Conservation (phyloP, 2,113 vertebrate genomes). For the Dicerorhinus sumatrensis region DNA sequence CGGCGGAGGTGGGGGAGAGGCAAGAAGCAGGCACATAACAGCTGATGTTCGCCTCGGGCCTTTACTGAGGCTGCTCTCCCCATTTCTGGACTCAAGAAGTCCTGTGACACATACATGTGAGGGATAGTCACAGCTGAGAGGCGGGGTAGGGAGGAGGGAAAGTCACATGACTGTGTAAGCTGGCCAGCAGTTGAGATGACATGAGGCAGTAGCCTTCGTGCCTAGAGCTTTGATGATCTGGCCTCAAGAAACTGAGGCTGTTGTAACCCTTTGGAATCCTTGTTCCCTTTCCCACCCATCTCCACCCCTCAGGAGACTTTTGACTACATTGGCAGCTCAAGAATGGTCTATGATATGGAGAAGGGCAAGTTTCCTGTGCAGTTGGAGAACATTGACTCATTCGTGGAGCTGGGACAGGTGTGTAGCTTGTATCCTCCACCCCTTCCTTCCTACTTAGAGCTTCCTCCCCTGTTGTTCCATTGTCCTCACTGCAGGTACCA, state of each 20-base stretch:
- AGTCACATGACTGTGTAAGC: neutral
- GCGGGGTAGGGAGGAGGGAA: neutral
- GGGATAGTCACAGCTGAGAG: neutral
- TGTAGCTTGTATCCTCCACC: neutral
- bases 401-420: conserved; percentile 90
- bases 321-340: conserved; percentile 98
- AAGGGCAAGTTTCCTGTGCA: conserved; percentile 85
- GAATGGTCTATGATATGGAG: conserved; percentile 93
- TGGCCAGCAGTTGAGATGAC: neutral
- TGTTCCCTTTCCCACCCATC: neutral
- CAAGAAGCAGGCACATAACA: conserved; percentile 52
- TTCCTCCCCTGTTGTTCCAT: neutral
- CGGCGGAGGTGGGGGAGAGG: neutral
- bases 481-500: neutral
- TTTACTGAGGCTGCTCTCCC: neutral
- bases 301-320: conserved; percentile 91
- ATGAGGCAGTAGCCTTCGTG: neutral
- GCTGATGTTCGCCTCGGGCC: conserved; percentile 79
- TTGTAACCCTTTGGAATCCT: neutral
- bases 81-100: conserved; percentile 37
- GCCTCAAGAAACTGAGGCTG: neutral
- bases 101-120: conserved; percentile 21
- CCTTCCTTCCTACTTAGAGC: neutral
- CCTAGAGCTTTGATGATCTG: neutral
- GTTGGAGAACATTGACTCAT: conserved; percentile 85